Evolutionary conservation across 2,888 invertebrate species (phyloP).

Genomic region (Tachina lurida): DNA sequence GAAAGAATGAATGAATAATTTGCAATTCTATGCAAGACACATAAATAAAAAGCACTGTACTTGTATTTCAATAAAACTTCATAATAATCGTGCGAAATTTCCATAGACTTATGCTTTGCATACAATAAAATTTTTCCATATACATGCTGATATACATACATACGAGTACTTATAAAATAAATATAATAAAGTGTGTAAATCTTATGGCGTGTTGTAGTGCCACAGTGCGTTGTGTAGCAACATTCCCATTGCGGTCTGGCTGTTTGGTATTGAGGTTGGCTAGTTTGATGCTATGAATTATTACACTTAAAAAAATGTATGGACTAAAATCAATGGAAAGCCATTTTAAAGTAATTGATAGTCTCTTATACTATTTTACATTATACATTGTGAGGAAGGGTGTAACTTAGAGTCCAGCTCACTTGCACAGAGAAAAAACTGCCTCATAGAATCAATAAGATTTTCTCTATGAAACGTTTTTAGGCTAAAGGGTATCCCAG

Average conservation of each 20-base stretch:
- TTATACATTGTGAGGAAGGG: too few relatives aligned
- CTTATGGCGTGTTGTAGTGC: constrained; percentile 32
- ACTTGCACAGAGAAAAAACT: too few relatives aligned
- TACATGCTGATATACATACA: too few relatives aligned
- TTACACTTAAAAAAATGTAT: constrained; percentile 10
- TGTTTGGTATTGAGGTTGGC: constrained; percentile 19
- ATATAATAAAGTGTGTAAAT: constrained; percentile 9
- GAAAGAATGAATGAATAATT: constrained; percentile 53
- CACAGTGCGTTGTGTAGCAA: constrained; percentile 53
- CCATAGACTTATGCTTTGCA: constrained; percentile 51
- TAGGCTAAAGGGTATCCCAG: too few relatives aligned
- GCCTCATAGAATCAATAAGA: too few relatives aligned
- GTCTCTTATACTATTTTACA: too few relatives aligned
- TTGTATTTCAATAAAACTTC: constrained; percentile 52
- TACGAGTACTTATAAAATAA: constrained; percentile 2
- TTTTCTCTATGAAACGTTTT: too few relatives aligned
- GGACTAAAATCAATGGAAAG: too few relatives aligned
- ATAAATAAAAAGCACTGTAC: constrained; percentile 6
- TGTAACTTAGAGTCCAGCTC: too few relatives aligned
- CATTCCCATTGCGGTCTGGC: constrained; percentile 41
- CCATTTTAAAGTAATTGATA: neutral
- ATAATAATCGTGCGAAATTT: constrained; percentile 70
- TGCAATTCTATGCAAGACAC: constrained; percentile 37
- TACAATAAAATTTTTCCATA: constrained; percentile 37
- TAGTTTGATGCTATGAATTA: neutral